Percentiles rank a stretch among this genome's conserved stretches.
phyloP scores from a whole-genome alignment of 2,888 invertebrate genomes.

The Agrotis exclamationis region DNA sequence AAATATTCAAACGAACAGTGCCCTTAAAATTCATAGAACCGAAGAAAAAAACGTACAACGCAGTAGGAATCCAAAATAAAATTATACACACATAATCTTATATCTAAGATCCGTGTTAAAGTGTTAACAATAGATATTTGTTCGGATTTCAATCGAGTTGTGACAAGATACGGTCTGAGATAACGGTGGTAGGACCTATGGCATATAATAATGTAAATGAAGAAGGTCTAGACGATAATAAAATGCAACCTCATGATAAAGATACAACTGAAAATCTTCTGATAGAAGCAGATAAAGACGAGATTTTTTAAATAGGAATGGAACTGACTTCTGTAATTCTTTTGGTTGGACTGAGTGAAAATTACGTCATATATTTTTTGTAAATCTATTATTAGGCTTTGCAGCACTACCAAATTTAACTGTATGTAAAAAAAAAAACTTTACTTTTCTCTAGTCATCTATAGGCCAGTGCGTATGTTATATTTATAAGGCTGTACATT shows the following conservation, averaged over 20 bases:
- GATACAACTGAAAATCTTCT: neutral
- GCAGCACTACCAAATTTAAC: neutral
- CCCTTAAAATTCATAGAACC: slow-evolving; percentile 56
- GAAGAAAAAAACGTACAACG: slow-evolving; percentile 68
- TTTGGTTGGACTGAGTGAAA: neutral
- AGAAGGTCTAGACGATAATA: slow-evolving; percentile 28
- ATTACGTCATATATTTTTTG: neutral
- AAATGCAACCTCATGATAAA: neutral
- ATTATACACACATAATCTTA: slow-evolving; percentile 76
- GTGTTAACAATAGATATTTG: slow-evolving; percentile 82
- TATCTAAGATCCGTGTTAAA: slow-evolving; percentile 83
- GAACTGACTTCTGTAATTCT: too few species aligned
- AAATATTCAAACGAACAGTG: slow-evolving; percentile 38
- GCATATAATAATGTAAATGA: slow-evolving; percentile 1
- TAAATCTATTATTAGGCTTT: neutral
- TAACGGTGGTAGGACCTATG: slow-evolving; percentile 57
- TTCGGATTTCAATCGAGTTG: slow-evolving; percentile 68
- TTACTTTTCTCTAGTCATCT: neutral
- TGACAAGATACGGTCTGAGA: slow-evolving; percentile 65
- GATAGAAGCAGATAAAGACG: neutral
- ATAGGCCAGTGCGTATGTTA: neutral
- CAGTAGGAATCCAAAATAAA: slow-evolving; percentile 79
- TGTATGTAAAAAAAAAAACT: neutral
- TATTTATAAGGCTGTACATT: too few species aligned
- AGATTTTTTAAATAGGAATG: neutral